Evolutionary conservation across 2,113 vertebrate species (phyloP).

Genomic region (Neofelis nebulosa): DNA sequence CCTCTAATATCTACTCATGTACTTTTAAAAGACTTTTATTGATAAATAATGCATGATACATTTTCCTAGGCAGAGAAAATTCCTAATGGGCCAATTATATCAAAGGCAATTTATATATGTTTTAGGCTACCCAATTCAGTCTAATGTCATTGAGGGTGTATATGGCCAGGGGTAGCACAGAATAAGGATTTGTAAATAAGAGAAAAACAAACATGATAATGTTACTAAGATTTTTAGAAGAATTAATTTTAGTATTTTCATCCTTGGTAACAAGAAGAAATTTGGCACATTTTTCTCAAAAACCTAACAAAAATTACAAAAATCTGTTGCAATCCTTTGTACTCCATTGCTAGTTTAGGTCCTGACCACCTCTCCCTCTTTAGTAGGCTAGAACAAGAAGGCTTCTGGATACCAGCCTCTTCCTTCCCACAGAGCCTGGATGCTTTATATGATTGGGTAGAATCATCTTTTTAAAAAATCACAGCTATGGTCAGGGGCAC

Average conservation of each 20-base stretch:
- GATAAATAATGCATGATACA: slow-evolving; percentile 67
- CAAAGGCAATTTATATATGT: slow-evolving; percentile 12
- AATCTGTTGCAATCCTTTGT: not conserved
- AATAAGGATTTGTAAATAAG: not conserved
- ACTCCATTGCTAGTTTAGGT: not conserved
- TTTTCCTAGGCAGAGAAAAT: slow-evolving; percentile 49
- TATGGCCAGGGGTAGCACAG: not conserved
- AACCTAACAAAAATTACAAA: not conserved
- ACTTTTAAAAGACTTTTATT: slow-evolving; percentile 44
- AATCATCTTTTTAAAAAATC: not conserved
- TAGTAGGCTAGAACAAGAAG: not conserved
- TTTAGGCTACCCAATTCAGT: not conserved
- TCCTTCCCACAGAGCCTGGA: not conserved
- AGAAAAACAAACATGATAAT: not conserved
- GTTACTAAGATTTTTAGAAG: slow-evolving; percentile 13
- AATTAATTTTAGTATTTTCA: slow-evolving; percentile 8
- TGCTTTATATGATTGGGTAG: not conserved
- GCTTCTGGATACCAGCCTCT: not conserved
- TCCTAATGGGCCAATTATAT: slow-evolving; percentile 43
- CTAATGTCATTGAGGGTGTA: not conserved
- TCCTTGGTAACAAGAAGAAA: slow-evolving; percentile 35
- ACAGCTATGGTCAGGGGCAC: not conserved
- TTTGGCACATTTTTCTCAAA: slow-evolving; percentile 3
- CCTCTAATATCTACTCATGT: slow-evolving; percentile 23
- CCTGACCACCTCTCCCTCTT: not conserved